Percentiles rank a stretch among this genome's conserved stretches.
Evolutionary conservation across 2,888 invertebrate species (phyloP).

Genomic region (Xylocampa areola): DNA sequence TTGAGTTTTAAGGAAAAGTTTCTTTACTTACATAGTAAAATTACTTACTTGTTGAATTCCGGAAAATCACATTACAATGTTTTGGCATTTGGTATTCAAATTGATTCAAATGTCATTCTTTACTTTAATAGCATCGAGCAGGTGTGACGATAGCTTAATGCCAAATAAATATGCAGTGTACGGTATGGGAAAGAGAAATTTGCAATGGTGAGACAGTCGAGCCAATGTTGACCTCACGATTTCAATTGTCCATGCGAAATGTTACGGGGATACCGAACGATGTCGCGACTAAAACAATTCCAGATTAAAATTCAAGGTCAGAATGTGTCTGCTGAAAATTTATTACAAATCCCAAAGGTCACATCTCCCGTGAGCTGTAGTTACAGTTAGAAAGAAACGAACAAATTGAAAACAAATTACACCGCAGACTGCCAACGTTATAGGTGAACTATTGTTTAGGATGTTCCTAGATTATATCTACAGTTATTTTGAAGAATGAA

Average conservation of each 20-base stretch:
- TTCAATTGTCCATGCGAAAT: conserved; percentile 89
- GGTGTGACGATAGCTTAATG: conserved; percentile 73
- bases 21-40: conserved; percentile 15
- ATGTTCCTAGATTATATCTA: conserved; percentile 36
- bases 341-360: conserved; percentile 64
- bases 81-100: conserved; percentile 52
- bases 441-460: conserved; percentile 45
- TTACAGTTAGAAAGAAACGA: conserved; percentile 53
- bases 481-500: conserved; percentile 35
- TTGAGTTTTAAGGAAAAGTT: conserved; percentile 21
- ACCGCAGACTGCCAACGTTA: conserved; percentile 29
- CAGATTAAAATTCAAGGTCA: conserved; percentile 87
- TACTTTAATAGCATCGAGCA: conserved; percentile 65
- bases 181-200: conserved; percentile 88
- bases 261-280: conserved; percentile 85
- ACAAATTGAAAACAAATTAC: conserved; percentile 52
- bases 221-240: conserved; percentile 88
- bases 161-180: conserved; percentile 79
- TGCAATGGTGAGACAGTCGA: conserved; percentile 83
- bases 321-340: conserved; percentile 78
- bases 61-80: conserved; percentile 31
- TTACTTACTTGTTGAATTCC: conserved; percentile 27
- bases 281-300: conserved; percentile 86
- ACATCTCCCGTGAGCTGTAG: conserved; percentile 44
- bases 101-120: conserved; percentile 60